Conservation (phyloP, 2,113 vertebrate species). For the Heterotilapia buettikoferi region DNA sequence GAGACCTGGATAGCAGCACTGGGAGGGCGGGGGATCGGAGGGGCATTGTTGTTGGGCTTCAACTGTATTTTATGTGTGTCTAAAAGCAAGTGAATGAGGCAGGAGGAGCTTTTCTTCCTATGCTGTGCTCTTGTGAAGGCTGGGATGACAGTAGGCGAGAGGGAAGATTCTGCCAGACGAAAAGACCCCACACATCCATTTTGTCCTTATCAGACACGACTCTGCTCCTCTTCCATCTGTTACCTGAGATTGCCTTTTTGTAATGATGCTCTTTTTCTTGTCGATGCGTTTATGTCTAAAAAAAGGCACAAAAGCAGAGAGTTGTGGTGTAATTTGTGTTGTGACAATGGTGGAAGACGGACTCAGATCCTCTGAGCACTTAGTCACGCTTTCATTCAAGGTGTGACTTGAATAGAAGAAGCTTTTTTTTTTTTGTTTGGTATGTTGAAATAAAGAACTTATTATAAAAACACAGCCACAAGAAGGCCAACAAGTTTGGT, state of each 20-base stretch:
- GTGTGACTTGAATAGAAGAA: neutral
- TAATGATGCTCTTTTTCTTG: neutral
- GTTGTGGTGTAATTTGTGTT: neutral
- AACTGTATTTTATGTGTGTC: neutral
- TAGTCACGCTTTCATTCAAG: neutral
- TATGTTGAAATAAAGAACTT: neutral
- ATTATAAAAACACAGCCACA: neutral
- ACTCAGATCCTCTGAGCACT: neutral
- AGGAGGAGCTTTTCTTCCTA: neutral
- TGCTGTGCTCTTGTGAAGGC: neutral
- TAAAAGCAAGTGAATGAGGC: neutral
- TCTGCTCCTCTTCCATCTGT: neutral
- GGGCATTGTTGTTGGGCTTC: neutral
- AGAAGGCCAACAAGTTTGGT: neutral
- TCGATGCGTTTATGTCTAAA: neutral
- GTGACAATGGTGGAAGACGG: neutral
- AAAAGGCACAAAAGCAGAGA: neutral
- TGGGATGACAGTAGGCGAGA: neutral
- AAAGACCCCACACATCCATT: neutral
- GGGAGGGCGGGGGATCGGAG: neutral
- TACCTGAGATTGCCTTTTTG: neutral
- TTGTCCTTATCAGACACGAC: neutral
- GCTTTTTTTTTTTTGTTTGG: neutral
- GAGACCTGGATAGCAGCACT: neutral
- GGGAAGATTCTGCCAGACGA: neutral